phyloP scores from a whole-genome alignment of 2,113 vertebrate species.

The Zosterops borbonicus region DNA sequence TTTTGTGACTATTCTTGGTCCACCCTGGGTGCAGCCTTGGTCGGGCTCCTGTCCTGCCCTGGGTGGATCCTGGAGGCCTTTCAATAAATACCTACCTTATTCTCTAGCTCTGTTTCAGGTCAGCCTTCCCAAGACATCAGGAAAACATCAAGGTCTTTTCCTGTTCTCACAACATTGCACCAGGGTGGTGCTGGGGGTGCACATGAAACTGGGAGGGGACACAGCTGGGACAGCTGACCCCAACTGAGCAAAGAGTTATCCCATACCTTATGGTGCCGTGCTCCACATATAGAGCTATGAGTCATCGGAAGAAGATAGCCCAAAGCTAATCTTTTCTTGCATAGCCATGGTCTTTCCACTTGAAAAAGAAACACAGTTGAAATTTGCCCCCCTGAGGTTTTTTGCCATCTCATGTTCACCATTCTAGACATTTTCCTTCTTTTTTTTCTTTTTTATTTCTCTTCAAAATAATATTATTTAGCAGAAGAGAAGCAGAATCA shows the following conservation, averaged over 20 bases:
- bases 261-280: neutral
- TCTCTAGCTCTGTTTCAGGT: no score
- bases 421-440: fast-evolving
- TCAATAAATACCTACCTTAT: no score
- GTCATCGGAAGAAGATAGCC: fast-evolving
- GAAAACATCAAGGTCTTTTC: neutral
- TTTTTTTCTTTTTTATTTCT: neutral
- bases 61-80: no score
- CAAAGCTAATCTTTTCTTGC: neutral
- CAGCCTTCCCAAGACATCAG: no score
- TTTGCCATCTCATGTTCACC: neutral
- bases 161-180: no score
- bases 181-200: neutral
- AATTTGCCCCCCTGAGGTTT: neutral
- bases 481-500: neutral
- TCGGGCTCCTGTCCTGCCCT: no score
- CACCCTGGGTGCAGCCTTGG: no score
- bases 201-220: neutral
- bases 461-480: neutral
- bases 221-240: neutral
- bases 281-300: neutral
- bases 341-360: neutral
- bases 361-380: neutral
- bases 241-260: neutral
- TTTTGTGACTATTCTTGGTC: no score